Base-by-base conservation (phyloP, 2,113 vertebrate genomes). In the Gambusia affinis region DNA sequence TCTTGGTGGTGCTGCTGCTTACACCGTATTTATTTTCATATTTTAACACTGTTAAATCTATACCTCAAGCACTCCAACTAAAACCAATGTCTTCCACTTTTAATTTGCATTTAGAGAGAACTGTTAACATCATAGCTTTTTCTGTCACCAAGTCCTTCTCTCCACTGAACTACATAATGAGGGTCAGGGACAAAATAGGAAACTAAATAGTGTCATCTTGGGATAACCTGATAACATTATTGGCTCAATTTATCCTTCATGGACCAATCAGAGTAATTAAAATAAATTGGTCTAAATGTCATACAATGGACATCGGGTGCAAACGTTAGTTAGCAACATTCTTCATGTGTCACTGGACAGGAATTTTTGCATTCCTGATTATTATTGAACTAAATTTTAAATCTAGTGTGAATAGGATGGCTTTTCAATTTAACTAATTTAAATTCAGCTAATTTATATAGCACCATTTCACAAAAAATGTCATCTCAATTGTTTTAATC, bases 71-170 rank as follows among this genome's bases (percentile, higher is more conserved):
- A 62, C 14, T 29, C 66, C 37, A 42, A 14, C 7, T 67, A 24
- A 30, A 27, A 29, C 19, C 8, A 51, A 69, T 2, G 15, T 24
- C 28, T 28, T 33, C 19, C 28, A 19, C 1, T 64, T 42, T 65
- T 65, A 27, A 73, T 65, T 65, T 73, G 62, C 72, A 73, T 73
- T 57, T 65, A 74, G 27, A 60, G 51, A 60, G 64, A 65, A 57
- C 24, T 63, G 22, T 47, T 37, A 31, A 51, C n/a, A 57, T 39
- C 12, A 66, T 74, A 44, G 22, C 29, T 65, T 33, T 22, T 63
- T 44, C 28, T 54, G 42, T 54, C 62, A 73, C 29, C 1, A 14
- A 33, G 14, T 54, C 63, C 22, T 42, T 75, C 67, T 54, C 33
- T 42, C 27, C 14, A 33, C 1, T 67, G 51, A 75, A 74, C 63